phyloP scores from a whole-genome alignment of 2,888 invertebrate genomes.

The Cryptophagus acutangulus region DNA sequence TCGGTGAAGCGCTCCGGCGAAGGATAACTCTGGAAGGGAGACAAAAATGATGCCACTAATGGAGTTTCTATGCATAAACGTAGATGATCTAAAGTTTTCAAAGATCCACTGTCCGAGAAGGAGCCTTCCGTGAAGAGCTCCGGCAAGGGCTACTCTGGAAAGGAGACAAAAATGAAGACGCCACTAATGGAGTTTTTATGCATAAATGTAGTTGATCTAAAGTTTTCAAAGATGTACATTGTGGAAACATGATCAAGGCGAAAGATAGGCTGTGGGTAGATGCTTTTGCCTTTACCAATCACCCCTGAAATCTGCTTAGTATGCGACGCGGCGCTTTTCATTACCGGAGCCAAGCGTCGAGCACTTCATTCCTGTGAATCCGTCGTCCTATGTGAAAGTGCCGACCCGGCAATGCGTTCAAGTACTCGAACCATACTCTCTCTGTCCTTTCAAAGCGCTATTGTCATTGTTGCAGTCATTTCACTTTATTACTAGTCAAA shows the following conservation, averaged over 20 bases:
- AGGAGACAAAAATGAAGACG: neutral
- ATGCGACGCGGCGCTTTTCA: conserved; percentile 58
- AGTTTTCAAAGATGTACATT: neutral
- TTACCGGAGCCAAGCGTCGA: conserved; percentile 51
- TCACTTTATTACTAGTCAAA: too few relatives aligned
- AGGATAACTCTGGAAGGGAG: conserved; percentile 42
- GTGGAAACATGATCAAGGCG: neutral
- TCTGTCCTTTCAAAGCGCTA: too few relatives aligned
- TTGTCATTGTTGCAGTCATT: too few relatives aligned
- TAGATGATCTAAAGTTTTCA: too few relatives aligned
- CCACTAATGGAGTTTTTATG: neutral
- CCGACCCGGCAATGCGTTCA: conserved; percentile 27
- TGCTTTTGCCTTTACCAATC: conserved; percentile 30
- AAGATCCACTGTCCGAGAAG: conserved; percentile 73
- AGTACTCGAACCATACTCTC: conserved; percentile 17
- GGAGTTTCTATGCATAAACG: too few relatives aligned
- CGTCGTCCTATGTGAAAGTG: conserved; percentile 35
- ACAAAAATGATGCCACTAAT: neutral
- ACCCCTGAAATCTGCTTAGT: conserved; percentile 50
- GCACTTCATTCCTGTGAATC: conserved; percentile 39
- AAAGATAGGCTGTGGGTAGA: conserved; percentile 19
- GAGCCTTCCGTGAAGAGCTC: conserved; percentile 54
- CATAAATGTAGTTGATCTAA: too few relatives aligned
- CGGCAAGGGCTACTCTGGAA: conserved; percentile 44
- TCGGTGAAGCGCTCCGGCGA: conserved; percentile 47